phyloP scores from a whole-genome alignment of 1,140 invertebrate species.

The Aphelenchoides avenae region DNA sequence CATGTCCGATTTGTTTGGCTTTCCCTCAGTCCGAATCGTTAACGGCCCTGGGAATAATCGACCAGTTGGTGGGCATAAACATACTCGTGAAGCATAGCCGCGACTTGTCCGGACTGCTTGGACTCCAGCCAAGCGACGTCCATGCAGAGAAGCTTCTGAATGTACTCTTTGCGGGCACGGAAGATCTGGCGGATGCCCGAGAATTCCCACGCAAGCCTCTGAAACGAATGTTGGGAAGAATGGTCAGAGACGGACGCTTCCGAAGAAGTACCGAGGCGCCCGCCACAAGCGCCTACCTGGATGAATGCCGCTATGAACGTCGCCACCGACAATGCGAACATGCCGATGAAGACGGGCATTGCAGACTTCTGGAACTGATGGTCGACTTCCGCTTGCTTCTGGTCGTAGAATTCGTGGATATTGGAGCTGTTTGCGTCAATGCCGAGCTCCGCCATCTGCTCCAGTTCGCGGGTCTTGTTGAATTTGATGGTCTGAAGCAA shows the following conservation, averaged over 20 bases:
- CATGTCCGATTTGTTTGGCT: too few relatives aligned
- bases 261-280: conserved; percentile 9
- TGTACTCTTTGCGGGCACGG: conserved; percentile 54
- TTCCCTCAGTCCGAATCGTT: too few relatives aligned
- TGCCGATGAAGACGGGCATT: conserved; percentile 51
- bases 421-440: conserved; percentile 26
- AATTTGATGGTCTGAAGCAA: conserved; percentile 24
- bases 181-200: conserved; percentile 54
- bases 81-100: conserved; percentile 54
- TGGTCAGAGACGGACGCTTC: not conserved
- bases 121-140: conserved; percentile 56
- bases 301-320: conserved; percentile 56
- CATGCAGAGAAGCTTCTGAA: conserved; percentile 53
- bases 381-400: conserved; percentile 39
- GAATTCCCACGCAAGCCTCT: conserved; percentile 53
- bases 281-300: conserved; percentile 27
- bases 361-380: conserved; percentile 39
- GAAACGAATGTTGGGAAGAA: too few relatives aligned
- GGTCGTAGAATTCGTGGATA: conserved; percentile 10
- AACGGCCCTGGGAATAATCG: too few relatives aligned
- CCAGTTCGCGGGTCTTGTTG: conserved; percentile 37
- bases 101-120: conserved; percentile 53
- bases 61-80: too few relatives aligned
- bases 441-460: conserved; percentile 7
- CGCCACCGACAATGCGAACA: conserved; percentile 43